A percentile compares a stretch with the other conserved stretches of the same genome.
These are phyloP conservation scores for Agriopis aurantiaria DNA, from an alignment of 2,888 invertebrate species.

Conservation along the genomic window DNA sequence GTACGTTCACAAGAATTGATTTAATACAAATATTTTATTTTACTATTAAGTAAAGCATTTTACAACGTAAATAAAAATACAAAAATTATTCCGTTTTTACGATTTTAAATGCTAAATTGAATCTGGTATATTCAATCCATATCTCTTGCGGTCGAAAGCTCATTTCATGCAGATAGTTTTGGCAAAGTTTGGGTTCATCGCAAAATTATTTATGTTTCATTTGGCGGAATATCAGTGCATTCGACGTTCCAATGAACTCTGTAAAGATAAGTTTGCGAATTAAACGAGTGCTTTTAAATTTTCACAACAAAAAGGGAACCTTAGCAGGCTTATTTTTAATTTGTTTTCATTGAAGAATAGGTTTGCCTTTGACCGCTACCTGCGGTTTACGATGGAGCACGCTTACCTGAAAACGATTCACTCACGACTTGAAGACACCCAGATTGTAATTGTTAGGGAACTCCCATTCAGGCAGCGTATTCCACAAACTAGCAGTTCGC, in stretches of 20 bases:
- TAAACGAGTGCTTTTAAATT: not conserved
- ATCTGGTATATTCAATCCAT: slow-evolving; percentile 1
- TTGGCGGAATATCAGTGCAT: slow-evolving; percentile 17
- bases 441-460: too few species aligned
- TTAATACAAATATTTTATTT: too few species aligned
- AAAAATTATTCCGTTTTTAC: not conserved
- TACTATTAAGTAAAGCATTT: not conserved
- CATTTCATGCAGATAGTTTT: slow-evolving; percentile 22
- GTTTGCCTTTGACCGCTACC: too few species aligned
- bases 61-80: not conserved
- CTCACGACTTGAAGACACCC: too few species aligned
- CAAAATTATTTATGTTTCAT: slow-evolving; percentile 15
- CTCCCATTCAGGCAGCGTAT: too few species aligned
- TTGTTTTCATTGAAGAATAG: too few species aligned
- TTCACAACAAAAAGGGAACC: too few species aligned
- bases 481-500: too few species aligned
- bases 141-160: slow-evolving; percentile 23
- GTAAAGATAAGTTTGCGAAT: not conserved
- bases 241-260: slow-evolving; percentile 13
- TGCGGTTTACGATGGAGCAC: too few species aligned
- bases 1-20: too few species aligned
- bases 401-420: too few species aligned
- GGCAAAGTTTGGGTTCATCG: slow-evolving; percentile 14
- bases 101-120: not conserved
- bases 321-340: too few species aligned